Percentiles rank a stretch among this genome's conserved stretches.
Conservation (phyloP, 2,113 vertebrate genomes). For the Osmerus eperlanus region DNA sequence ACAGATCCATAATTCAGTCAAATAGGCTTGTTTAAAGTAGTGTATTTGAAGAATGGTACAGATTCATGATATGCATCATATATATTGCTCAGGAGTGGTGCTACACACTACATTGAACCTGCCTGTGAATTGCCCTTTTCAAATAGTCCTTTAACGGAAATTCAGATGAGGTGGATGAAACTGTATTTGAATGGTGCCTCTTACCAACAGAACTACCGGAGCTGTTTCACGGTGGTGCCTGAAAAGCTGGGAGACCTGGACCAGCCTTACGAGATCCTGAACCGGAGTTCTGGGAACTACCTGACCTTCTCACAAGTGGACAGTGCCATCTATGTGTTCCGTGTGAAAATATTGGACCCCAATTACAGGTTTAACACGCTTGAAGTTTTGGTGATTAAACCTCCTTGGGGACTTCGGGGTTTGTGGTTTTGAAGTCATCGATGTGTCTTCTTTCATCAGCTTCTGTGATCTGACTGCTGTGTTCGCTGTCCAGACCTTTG, state of each 20-base stretch:
- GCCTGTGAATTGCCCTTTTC: too few relatives aligned
- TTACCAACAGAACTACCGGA: conserved; percentile 59
- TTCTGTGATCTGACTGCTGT: conserved; percentile 4
- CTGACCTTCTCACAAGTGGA: conserved; percentile 42
- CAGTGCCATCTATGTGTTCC: conserved; percentile 52
- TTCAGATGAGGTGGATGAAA: too few relatives aligned
- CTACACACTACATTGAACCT: too few relatives aligned
- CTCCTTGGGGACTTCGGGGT: too few relatives aligned
- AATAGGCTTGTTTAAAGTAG: too few relatives aligned
- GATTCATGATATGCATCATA: too few relatives aligned
- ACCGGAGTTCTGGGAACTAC: conserved; percentile 50
- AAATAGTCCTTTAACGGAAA: too few relatives aligned
- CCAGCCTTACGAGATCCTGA: conserved; percentile 61
- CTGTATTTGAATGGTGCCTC: background rate
- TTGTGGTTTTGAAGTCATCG: background rate
- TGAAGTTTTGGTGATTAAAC: too few relatives aligned
- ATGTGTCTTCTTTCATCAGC: background rate
- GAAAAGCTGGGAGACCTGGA: conserved; percentile 48
- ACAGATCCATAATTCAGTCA: too few relatives aligned
- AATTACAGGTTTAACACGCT: conserved; percentile 55
- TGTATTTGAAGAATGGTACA: too few relatives aligned
- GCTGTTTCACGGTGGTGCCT: conserved; percentile 51
- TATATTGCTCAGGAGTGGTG: too few relatives aligned
- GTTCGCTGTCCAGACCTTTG: background rate
- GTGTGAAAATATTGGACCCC: conserved; percentile 52